Conservation (phyloP, 2,113 vertebrate genomes). For the Xiphophorus maculatus region DNA sequence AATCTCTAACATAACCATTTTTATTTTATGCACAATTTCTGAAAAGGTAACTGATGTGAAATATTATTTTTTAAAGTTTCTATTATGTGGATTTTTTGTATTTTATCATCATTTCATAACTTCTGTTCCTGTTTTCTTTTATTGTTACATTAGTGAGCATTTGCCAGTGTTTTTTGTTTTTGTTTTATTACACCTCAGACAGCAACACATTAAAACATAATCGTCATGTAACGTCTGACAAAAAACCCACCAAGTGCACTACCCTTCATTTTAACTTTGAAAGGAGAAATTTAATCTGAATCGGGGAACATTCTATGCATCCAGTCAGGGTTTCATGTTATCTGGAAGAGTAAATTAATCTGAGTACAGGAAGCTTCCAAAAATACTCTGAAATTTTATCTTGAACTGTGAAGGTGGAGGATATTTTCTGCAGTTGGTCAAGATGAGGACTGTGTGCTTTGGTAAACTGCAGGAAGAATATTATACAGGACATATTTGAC, state of each 20-base stretch:
- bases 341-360: conserved; percentile 50
- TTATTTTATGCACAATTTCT: too few relatives aligned
- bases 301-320: conserved; percentile 4
- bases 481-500: too few relatives aligned
- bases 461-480: too few relatives aligned
- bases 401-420: conserved; percentile 25
- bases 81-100: too few relatives aligned
- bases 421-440: not conserved
- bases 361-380: conserved; percentile 43
- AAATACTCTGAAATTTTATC: conserved; percentile 42
- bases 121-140: too few relatives aligned
- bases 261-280: conserved; percentile 31
- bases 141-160: too few relatives aligned
- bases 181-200: too few relatives aligned
- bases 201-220: not conserved
- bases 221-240: not conserved
- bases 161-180: too few relatives aligned
- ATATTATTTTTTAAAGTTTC: too few relatives aligned
- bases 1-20: not conserved
- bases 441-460: not conserved
- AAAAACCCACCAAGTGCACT: not conserved
- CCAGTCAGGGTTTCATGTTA: conserved; percentile 25
- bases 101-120: too few relatives aligned
- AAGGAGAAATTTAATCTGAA: conserved; percentile 30
- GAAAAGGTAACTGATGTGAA: too few relatives aligned